A percentile compares a stretch with the other conserved stretches of the same genome.
Conservation (phyloP, 2,888 invertebrate species). For the Melinopterus prodromus region DNA sequence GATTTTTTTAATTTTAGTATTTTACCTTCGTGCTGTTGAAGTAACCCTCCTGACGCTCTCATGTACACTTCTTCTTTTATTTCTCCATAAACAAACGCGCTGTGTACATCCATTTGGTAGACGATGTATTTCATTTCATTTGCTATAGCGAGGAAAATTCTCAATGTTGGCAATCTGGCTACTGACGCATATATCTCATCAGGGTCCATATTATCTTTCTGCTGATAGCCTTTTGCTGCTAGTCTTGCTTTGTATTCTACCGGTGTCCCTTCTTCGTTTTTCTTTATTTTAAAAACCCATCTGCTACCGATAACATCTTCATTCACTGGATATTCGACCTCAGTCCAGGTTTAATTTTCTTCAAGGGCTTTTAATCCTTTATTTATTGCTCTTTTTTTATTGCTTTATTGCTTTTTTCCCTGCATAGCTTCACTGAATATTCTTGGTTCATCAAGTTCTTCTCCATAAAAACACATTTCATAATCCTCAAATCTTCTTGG, state of each 20-base stretch:
- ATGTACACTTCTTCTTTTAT: background rate
- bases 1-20: too few species aligned
- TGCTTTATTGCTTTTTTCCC: slow-evolving; percentile 10
- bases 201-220: slow-evolving; percentile 33
- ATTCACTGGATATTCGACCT: slow-evolving; percentile 33
- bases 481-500: slow-evolving; percentile 12
- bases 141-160: background rate
- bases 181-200: slow-evolving; percentile 27
- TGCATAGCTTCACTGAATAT: slow-evolving; percentile 12
- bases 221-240: slow-evolving; percentile 40
- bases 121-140: slow-evolving; percentile 5
- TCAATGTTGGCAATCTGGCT: background rate
- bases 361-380: slow-evolving; percentile 43
- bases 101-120: background rate
- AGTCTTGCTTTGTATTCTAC: slow-evolving; percentile 43
- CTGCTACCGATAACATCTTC: slow-evolving; percentile 33
- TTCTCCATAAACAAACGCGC: background rate
- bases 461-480: too few species aligned
- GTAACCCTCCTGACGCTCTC: too few species aligned
- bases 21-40: too few species aligned
- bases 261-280: too few species aligned
- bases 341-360: slow-evolving; percentile 43
- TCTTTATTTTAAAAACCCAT: slow-evolving; percentile 39
- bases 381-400: slow-evolving; percentile 37
- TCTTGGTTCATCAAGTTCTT: too few species aligned